A percentile compares a stretch with the other conserved stretches of the same genome.
phyloP scores from a whole-genome alignment of 2,888 invertebrate species.

The Sphaerophoria taeniata region DNA sequence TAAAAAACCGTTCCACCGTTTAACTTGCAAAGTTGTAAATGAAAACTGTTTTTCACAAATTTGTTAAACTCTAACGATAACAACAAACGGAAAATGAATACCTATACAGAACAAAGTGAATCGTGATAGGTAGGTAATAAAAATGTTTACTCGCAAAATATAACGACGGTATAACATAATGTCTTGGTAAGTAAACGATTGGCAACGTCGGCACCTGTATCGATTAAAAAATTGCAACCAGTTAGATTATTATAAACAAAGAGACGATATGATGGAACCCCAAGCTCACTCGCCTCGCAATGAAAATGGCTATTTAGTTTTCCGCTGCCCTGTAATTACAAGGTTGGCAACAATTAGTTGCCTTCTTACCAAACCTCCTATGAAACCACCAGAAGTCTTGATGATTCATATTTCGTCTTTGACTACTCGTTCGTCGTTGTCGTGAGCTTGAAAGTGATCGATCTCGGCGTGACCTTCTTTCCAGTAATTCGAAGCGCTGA shows the following conservation, averaged over 20 bases:
- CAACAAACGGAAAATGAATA: too few species aligned
- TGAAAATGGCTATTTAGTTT: conserved; percentile 10
- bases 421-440: background rate
- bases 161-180: too few species aligned
- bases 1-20: too few species aligned
- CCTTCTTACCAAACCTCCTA: background rate
- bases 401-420: background rate
- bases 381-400: background rate
- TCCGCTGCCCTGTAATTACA: background rate
- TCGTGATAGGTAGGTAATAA: too few species aligned
- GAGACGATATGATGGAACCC: background rate
- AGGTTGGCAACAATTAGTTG: background rate
- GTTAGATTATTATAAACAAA: conserved; percentile 6
- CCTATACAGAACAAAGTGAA: too few species aligned
- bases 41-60: too few species aligned
- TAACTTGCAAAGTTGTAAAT: too few species aligned
- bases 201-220: conserved; percentile 24
- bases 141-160: too few species aligned
- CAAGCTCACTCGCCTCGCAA: conserved; percentile 2
- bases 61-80: too few species aligned
- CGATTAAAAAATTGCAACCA: conserved; percentile 10
- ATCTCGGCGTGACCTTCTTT: background rate
- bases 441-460: background rate
- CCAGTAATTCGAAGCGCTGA: background rate
- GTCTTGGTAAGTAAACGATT: too few species aligned